Base-by-base conservation (phyloP, 2,113 vertebrate genomes). In the Eclectus roratus region DNA sequence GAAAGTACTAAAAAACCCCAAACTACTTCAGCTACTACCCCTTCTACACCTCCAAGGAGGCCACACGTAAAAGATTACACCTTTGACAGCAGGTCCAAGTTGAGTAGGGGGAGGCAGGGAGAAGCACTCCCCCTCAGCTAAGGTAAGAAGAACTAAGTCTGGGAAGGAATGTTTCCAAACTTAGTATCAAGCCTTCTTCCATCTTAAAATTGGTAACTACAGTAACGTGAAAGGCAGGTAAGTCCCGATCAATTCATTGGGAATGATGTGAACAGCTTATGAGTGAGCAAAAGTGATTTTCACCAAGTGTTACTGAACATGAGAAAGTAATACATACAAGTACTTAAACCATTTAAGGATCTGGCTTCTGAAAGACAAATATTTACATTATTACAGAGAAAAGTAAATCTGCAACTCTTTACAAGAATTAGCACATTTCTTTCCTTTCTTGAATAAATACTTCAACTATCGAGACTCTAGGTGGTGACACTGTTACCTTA, bases 1-100 rank as follows among this genome's bases (percentile, higher is more conserved):
- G 6, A 5, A 37, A 44, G 7, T 24, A 23, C 16, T 13, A 31
- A 21, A 28, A 55, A 55, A 6, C 0, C 1, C 8, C 55, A 11
- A 37, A 17, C 49, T 87, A 33, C 41, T 87, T 81, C 41, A 74
- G 65, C 56, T 71, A 10, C 18, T 68, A 18, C 21, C 17, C 39
- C 10, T 82, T 91, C 21, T 10, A 13, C 7, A 39, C 27, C 47
- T 82, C 74, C 35, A 88, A 43, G 41, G 24, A 53, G 27, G 21
- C 27, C 7, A 20, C 17, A 21, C 6, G 17, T 10, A 53, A 44
- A 73, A 80, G 24, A 70, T 4, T 8, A 24, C 13, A 58, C 18
- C 24, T 82, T 28, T 33, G 27, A 77, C 18, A 39, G 41, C 1
- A 61, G 23, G 29, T 33, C 31, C 0, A 2, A 1, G 27, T 0